Conservation (phyloP, 2,797 vertebrate species). For the Leptatherina wallacei region DNA sequence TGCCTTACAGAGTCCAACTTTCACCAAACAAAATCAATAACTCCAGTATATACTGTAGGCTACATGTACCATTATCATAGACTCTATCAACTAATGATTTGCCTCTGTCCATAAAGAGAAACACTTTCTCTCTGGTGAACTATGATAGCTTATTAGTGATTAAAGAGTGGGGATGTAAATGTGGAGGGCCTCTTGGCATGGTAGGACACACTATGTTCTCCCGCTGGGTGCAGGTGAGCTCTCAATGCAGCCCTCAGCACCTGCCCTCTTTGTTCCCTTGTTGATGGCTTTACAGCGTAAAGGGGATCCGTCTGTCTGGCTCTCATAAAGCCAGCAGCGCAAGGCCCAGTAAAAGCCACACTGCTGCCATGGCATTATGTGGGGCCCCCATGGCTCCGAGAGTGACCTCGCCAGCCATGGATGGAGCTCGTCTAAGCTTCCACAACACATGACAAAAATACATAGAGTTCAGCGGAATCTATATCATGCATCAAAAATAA, state of each 20-base stretch:
- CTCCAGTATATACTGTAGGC: slow-evolving; percentile 6
- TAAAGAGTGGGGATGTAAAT: slow-evolving; percentile 70
- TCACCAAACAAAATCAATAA: slow-evolving; percentile 55
- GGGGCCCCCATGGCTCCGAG: slow-evolving; percentile 62
- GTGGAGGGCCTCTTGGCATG: slow-evolving; percentile 78
- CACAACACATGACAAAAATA: slow-evolving; percentile 14
- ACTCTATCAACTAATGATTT: slow-evolving; percentile 19
- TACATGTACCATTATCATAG: slow-evolving; percentile 33
- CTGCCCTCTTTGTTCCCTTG: slow-evolving; percentile 84
- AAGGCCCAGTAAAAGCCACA: slow-evolving; percentile 77
- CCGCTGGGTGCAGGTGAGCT: slow-evolving; percentile 86
- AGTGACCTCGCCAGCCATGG: slow-evolving; percentile 65
- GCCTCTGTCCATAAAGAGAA: slow-evolving; percentile 34
- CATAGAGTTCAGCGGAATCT: background rate
- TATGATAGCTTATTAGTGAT: slow-evolving; percentile 51
- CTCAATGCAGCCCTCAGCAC: slow-evolving; percentile 82
- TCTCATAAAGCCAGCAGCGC: slow-evolving; percentile 81
- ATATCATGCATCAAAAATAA: slow-evolving; percentile 7
- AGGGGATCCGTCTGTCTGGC: slow-evolving; percentile 83
- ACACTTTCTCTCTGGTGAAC: slow-evolving; percentile 45
- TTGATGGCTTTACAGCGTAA: slow-evolving; percentile 83
- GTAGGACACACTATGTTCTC: slow-evolving; percentile 74
- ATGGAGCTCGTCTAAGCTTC: slow-evolving; percentile 39
- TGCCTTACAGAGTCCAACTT: slow-evolving; percentile 37
- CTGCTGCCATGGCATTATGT: slow-evolving; percentile 80